Base-by-base conservation (phyloP, 92 coral and sea anemone genomes). In the Porites cylindrica region DNA sequence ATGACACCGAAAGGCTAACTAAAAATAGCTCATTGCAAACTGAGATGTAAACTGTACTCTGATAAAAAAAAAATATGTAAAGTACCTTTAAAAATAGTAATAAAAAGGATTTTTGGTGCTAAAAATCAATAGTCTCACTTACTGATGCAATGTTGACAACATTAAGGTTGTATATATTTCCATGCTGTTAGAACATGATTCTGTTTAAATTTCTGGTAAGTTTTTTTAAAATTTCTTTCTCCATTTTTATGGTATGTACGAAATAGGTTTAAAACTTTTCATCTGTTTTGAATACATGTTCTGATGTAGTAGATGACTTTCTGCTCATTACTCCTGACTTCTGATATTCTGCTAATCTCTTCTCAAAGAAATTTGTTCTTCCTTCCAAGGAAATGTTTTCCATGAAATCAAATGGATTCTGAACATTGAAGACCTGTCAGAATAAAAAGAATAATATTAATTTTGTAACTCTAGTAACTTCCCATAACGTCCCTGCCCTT, bases 321-420 rank as follows among this genome's bases (percentile, higher is more conserved):
- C 88, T 79, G 63, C 72, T 84, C 97, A 93, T 95, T 8, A 96
- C 98, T 59, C 96, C 94, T 72, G 97, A 86, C 72, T 94, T 95
- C 90, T 97, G 99, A 26, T 97, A 97, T 79, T 97, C 99, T 10
- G 93, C 98, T 21, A 84, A 92, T 76, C 95, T 87, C 72, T 97
- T 97, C 93, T 97, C 98, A 87, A 97, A 97, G 93, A 97, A 97
- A 87, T 97, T 97, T 4, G 99, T 95, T 79, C 95, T 97, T 60
- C 99, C 99, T 84, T 94, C 96, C 73, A 97, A 96, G 3, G 99
- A 97, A 72, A 97, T 97, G 84, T 95, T 96, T 70, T 97, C 99
- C 99, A 97, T 97, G 90, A 97, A 97, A 86, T 97, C 98, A 90
- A 95, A 97, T 80, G 99, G 99, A 75, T 97, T 97, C 68, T 76